Base-by-base conservation (phyloP, 92 coral and sea anemone species). In the Desmophyllum pertusum region DNA sequence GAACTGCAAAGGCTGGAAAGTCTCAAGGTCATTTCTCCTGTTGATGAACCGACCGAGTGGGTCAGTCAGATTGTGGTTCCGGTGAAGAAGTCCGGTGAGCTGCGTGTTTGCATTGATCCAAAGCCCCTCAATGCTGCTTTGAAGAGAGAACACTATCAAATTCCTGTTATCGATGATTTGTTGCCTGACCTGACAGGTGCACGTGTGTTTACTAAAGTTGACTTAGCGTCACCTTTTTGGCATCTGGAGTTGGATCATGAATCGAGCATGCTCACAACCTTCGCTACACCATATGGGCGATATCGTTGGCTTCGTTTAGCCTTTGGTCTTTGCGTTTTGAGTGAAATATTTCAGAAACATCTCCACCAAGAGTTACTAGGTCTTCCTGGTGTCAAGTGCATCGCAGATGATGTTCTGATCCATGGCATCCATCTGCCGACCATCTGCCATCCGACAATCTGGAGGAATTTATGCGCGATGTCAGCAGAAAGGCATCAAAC, bases 11-110 rank as follows among this genome's bases (percentile, higher is more conserved):
- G 83, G 38, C 33, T 77, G 61, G 19, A 80, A 64, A 3, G 25
- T 18, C 74, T 80, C 10, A 64, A 65, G 18, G 81, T 83, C 33
- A 83, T 73, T 67, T 25, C 81, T 55, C 88, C 88, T 41, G 88
- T 84, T 11, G 82, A 84, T 25, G 76, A 84, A 40, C 88, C 88
- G 65, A 85, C 88, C 9, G 84, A 85, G 50, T 85, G 88, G 88
- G 88, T 85, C n/a, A 84, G 88, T 62, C 88, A 75, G 33, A 61
- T 84, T 53, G 83, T 77, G 30, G 84, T 77, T 31, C 84, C 88
- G 30, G 59, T 85, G 33, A 76, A 76, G 30, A 35, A 33, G 62
- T 74, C 62, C 6, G 79, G 9, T 85, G 77, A 61, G 78, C 23
- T 77, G 76, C 55, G 78, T 77, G 10, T 83, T 40, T 53, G 88